These are phyloP conservation scores for Cremastobaeus sp. DNA, from an alignment of 2,888 invertebrate species.

Conservation along the genomic window DNA sequence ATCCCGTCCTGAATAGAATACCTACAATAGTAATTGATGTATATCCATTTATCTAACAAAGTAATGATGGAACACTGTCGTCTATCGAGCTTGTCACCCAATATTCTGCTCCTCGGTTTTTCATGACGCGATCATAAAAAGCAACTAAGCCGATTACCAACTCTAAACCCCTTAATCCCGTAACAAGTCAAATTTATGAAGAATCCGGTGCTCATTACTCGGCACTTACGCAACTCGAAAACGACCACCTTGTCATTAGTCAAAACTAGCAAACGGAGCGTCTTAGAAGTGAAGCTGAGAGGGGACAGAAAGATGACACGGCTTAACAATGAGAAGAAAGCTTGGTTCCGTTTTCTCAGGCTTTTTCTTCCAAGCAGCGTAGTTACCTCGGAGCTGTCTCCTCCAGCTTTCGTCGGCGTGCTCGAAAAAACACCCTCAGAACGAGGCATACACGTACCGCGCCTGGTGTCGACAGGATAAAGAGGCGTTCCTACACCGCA, in stretches of 20 bases:
- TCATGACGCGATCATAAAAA: slow-evolving; percentile 8
- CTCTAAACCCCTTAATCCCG: slow-evolving; percentile 1
- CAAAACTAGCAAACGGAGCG: slow-evolving; percentile 17
- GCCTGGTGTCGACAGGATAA: slow-evolving; percentile 73
- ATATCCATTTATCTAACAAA: slow-evolving; percentile 29
- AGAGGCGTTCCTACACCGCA: slow-evolving; percentile 72
- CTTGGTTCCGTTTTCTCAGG: slow-evolving; percentile 37
- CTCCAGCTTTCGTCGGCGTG: slow-evolving; percentile 50
- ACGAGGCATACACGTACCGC: slow-evolving; percentile 65
- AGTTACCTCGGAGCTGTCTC: slow-evolving; percentile 61
- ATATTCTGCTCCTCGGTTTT: not conserved
- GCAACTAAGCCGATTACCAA: slow-evolving; percentile 23
- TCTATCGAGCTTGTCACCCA: slow-evolving; percentile 15
- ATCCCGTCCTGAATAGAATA: slow-evolving; percentile 25
- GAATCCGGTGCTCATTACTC: not conserved
- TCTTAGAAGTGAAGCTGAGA: slow-evolving; percentile 2
- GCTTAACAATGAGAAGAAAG: slow-evolving; percentile 45
- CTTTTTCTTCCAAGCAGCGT: slow-evolving; percentile 32
- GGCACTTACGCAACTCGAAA: slow-evolving; percentile 9
- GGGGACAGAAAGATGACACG: slow-evolving; percentile 6
- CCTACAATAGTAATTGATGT: slow-evolving; percentile 37
- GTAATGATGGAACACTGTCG: slow-evolving; percentile 16
- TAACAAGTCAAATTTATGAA: slow-evolving; percentile 14
- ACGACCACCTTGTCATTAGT: slow-evolving; percentile 8
- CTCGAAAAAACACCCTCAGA: slow-evolving; percentile 60